Conservation (phyloP, 2,888 invertebrate genomes). For the Myathropa florea region DNA sequence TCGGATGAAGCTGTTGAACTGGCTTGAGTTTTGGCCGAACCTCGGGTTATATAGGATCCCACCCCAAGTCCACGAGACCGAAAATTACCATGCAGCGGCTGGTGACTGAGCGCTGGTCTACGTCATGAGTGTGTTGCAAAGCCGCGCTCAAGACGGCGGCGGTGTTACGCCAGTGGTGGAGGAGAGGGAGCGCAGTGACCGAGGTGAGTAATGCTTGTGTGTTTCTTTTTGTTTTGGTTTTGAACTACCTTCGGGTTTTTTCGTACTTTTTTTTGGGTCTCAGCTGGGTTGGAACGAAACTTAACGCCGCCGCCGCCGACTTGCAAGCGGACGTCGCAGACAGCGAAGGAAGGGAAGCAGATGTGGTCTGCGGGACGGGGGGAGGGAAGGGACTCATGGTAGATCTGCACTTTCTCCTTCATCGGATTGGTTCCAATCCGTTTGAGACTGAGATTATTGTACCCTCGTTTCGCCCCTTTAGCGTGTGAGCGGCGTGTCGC, state of each 20-base stretch:
- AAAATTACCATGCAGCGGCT: conserved; percentile 33
- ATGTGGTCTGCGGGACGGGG: conserved; percentile 19
- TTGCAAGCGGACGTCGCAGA: background rate
- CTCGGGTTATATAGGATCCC: conserved; percentile 68
- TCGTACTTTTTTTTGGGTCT: conserved; percentile 44
- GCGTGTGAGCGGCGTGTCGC: conserved; percentile 3
- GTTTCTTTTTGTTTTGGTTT: conserved; percentile 28
- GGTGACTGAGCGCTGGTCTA: conserved; percentile 28
- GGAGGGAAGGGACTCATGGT: conserved; percentile 37
- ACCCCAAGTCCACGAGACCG: conserved; percentile 50
- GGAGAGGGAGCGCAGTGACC: conserved; percentile 25
- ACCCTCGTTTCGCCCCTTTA: background rate
- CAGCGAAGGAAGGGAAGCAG: conserved; percentile 38
- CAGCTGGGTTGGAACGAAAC: conserved; percentile 28
- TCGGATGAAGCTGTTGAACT: conserved; percentile 67
- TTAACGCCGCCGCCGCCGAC: conserved; percentile 26
- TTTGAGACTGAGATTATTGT: conserved; percentile 11
- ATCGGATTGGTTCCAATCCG: conserved; percentile 53
- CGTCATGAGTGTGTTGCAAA: conserved; percentile 59
- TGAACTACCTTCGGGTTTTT: conserved; percentile 69
- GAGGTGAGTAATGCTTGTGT: conserved; percentile 44
- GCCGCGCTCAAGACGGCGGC: conserved; percentile 25
- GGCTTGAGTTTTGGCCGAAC: conserved; percentile 61
- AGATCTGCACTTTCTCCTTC: conserved; percentile 63
- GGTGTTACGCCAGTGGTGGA: conserved; percentile 47